Percentiles rank a stretch among this genome's conserved stretches.
phyloP scores from a whole-genome alignment of 2,797 vertebrate genomes.

The Poliocrania exsul region DNA sequence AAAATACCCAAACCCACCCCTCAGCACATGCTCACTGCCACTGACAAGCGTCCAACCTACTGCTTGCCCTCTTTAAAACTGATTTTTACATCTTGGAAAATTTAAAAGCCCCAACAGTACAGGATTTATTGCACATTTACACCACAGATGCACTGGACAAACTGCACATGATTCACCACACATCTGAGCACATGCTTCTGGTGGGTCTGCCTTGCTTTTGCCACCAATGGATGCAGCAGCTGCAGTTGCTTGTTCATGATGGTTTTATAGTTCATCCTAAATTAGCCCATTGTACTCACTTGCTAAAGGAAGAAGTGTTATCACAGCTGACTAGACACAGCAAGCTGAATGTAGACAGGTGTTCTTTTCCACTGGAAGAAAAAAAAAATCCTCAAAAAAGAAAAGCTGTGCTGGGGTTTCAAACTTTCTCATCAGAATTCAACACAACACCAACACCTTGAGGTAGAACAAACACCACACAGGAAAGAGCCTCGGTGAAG shows the following conservation, averaged over 20 bases:
- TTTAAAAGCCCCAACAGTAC: not conserved
- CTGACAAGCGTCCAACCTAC: not conserved
- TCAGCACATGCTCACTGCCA: not conserved
- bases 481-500: not conserved
- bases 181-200: not conserved
- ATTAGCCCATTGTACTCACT: not conserved
- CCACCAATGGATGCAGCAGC: not conserved
- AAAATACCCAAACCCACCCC: not conserved
- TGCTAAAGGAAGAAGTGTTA: not conserved
- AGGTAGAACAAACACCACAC: not conserved
- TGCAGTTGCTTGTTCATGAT: not conserved
- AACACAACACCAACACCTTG: not conserved
- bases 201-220: not conserved
- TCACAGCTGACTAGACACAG: not conserved
- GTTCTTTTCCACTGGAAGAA: not conserved
- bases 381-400: not conserved
- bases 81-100: not conserved
- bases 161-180: not conserved
- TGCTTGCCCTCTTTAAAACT: not conserved
- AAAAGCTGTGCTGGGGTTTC: not conserved
- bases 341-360: not conserved
- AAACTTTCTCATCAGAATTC: conserved; percentile 16
- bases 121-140: not conserved
- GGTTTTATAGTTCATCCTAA: not conserved
- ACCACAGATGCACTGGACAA: not conserved